A percentile compares a stretch with the other conserved stretches of the same genome.
Evolutionary conservation across 2,113 vertebrate genomes (phyloP).

Genomic region (Sphaerodactylus townsendi): DNA sequence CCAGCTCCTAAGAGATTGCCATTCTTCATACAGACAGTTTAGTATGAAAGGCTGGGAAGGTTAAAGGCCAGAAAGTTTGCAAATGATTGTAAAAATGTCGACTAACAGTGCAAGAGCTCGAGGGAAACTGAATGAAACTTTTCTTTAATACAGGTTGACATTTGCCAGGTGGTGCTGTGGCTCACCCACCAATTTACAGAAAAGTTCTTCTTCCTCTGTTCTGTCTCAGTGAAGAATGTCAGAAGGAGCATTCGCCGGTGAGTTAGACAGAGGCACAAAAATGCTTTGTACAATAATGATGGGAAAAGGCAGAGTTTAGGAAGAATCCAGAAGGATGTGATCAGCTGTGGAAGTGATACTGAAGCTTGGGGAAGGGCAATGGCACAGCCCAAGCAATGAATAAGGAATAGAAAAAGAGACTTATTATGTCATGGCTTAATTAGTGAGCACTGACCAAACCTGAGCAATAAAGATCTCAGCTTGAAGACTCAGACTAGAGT

Average conservation of each 20-base stretch:
- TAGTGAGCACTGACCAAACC: background rate
- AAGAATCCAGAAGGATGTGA: fast-evolving
- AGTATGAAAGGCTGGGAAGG: background rate
- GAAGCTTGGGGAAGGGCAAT: background rate
- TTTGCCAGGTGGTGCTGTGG: no score
- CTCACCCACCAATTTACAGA: background rate
- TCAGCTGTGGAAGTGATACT: background rate
- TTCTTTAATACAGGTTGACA: background rate
- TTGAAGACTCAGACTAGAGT: background rate
- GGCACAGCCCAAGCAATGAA: background rate
- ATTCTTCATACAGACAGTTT: background rate
- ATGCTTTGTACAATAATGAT: background rate
- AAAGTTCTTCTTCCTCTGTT: background rate
- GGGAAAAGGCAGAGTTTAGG: background rate
- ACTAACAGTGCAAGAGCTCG: background rate
- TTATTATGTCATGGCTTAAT: background rate
- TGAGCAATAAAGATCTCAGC: background rate
- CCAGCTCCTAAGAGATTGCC: background rate
- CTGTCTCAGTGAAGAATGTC: background rate
- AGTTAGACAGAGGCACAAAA: background rate
- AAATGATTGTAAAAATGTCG: background rate
- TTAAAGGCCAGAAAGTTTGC: conserved; percentile 5
- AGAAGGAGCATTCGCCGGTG: fast-evolving
- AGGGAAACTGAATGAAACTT: background rate
- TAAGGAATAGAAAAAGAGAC: background rate